Conservation (phyloP, 2,888 invertebrate genomes). For the Lypha dubia region DNA sequence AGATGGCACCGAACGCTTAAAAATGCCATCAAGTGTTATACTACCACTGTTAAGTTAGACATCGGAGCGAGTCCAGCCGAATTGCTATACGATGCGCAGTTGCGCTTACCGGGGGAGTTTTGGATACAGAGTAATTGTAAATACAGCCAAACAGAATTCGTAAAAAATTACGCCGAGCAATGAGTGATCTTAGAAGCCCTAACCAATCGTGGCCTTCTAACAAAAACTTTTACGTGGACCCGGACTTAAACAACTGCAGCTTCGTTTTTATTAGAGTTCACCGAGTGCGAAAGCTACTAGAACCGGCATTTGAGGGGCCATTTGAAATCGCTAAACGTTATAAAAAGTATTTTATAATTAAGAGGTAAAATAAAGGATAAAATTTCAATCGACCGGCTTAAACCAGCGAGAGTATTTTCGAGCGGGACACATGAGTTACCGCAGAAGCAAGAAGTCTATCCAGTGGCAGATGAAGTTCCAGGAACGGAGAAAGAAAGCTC, state of each 20-base stretch:
- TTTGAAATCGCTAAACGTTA: conserved; percentile 33
- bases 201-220: not conserved
- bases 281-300: conserved; percentile 32
- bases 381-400: conserved; percentile 58
- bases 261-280: conserved; percentile 65
- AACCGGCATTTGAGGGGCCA: conserved; percentile 59
- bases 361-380: not conserved
- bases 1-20: conserved; percentile 71
- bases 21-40: conserved; percentile 56
- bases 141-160: conserved; percentile 39
- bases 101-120: conserved; percentile 68
- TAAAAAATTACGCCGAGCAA: conserved; percentile 27
- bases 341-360: conserved; percentile 41
- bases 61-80: conserved; percentile 75
- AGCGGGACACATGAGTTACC: no score
- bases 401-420: conserved; percentile 54
- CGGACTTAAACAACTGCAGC: conserved; percentile 31
- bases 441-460: no score
- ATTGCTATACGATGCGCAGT: conserved; percentile 76
- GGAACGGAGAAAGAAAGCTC: no score
- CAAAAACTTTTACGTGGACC: conserved; percentile 14
- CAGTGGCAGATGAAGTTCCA: no score
- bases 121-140: conserved; percentile 6
- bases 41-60: conserved; percentile 72
- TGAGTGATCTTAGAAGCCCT: conserved; percentile 10